phyloP scores from a whole-genome alignment of 2,888 invertebrate genomes.

The Drosophila demipolita region DNA sequence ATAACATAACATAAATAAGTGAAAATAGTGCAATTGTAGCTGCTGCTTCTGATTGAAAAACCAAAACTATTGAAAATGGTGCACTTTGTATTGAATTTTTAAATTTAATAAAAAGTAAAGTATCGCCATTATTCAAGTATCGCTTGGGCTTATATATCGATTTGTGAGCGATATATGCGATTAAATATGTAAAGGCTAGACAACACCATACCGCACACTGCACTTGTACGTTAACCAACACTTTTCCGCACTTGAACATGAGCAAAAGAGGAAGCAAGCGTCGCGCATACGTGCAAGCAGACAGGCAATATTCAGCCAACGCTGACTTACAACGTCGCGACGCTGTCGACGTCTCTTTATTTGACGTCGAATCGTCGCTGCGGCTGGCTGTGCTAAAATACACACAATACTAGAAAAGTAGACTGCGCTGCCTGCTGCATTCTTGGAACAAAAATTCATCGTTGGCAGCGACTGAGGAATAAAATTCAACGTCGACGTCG shows the following conservation, averaged over 20 bases:
- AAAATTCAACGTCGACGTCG: constrained; percentile 80
- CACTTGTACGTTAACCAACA: constrained; percentile 29
- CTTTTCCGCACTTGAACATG: constrained; percentile 42
- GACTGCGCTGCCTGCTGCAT: constrained; percentile 64
- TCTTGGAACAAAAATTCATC: constrained; percentile 73
- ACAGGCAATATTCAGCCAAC: constrained; percentile 55
- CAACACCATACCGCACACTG: constrained; percentile 22
- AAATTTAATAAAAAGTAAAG: not conserved
- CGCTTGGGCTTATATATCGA: constrained; percentile 2
- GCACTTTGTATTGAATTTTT: not conserved
- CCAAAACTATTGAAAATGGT: not conserved
- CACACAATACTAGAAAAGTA: constrained; percentile 62
- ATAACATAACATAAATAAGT: not conserved
- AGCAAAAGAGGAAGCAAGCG: constrained; percentile 61
- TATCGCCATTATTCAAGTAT: not conserved
- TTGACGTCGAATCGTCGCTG: constrained; percentile 64
- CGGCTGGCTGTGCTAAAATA: constrained; percentile 65
- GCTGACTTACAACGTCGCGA: constrained; percentile 61
- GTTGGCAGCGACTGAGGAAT: constrained; percentile 79
- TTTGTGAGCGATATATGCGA: constrained; percentile 2
- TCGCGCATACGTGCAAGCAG: constrained; percentile 36
- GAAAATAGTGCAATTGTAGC: not conserved
- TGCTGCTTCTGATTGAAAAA: not conserved
- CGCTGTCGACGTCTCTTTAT: constrained; percentile 70
- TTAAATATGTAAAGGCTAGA: not conserved